Evolutionary conservation across 2,888 invertebrate genomes (phyloP).

Genomic region (Diarsia brunnea): DNA sequence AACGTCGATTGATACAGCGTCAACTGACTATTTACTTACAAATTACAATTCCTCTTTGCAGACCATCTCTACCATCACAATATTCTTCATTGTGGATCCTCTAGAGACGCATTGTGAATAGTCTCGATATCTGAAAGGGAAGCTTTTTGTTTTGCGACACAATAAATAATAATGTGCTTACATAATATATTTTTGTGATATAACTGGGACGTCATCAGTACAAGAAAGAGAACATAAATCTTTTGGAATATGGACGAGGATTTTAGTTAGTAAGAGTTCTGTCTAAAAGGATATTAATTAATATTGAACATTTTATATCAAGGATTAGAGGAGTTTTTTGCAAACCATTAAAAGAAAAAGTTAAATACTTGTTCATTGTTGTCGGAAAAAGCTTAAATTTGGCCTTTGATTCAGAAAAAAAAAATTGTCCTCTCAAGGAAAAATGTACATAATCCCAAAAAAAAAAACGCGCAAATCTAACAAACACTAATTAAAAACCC

Average conservation of each 20-base stretch:
- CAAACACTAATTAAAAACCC: neutral
- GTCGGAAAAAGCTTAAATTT: neutral
- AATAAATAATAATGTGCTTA: conserved; percentile 66
- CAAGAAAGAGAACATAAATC: conserved; percentile 54
- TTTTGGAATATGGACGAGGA: conserved; percentile 19
- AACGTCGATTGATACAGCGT: conserved; percentile 57
- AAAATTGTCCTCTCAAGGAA: too few relatives aligned
- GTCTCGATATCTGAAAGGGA: conserved; percentile 53
- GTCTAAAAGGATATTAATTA: conserved; percentile 23
- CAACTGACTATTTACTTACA: conserved; percentile 61
- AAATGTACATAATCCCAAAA: neutral
- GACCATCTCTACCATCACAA: conserved; percentile 40
- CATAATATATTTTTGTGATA: conserved; percentile 62
- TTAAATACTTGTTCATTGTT: too few relatives aligned
- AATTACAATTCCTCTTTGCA: conserved; percentile 54
- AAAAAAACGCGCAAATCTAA: neutral
- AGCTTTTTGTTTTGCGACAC: conserved; percentile 59
- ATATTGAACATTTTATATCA: neutral
- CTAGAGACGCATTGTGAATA: conserved; percentile 48
- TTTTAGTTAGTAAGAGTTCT: conserved; percentile 18
- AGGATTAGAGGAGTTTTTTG: too few relatives aligned
- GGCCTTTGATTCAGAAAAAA: neutral
- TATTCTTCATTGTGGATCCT: conserved; percentile 45
- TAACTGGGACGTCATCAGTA: conserved; percentile 50
- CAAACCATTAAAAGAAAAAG: too few relatives aligned